A percentile compares a stretch with the other conserved stretches of the same genome.
phyloP scores from a whole-genome alignment of 1,140 invertebrate genomes.

The Heliconius hermathena region DNA sequence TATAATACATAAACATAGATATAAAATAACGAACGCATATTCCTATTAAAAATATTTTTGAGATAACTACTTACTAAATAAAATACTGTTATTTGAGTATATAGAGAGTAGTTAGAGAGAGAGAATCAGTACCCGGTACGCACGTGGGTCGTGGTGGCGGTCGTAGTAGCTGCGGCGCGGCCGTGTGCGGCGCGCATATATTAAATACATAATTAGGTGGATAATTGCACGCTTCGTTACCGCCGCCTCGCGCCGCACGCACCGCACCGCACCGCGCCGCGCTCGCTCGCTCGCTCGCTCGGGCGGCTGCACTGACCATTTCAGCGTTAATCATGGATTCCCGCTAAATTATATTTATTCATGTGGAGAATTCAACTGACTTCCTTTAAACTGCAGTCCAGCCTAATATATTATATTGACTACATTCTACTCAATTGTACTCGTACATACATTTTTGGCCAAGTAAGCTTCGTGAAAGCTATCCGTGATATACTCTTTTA shows the following conservation, averaged over 20 bases:
- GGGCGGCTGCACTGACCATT: slow-evolving; percentile 35
- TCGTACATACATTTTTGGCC: not conserved
- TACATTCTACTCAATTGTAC: not conserved
- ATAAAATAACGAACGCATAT: not conserved
- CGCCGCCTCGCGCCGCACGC: slow-evolving; percentile 36
- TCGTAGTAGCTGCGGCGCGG: slow-evolving; percentile 28
- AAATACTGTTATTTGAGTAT: not conserved
- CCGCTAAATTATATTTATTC: slow-evolving; percentile 25
- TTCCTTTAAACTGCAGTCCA: slow-evolving; percentile 2
- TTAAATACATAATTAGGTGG: slow-evolving; percentile 48
- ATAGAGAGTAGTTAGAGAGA: not conserved
- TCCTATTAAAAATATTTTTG: not conserved
- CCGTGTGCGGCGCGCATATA: slow-evolving; percentile 42
- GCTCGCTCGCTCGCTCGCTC: slow-evolving; percentile 33
- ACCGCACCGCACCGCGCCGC: slow-evolving; percentile 17
- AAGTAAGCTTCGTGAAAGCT: not conserved
- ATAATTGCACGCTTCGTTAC: slow-evolving; percentile 49
- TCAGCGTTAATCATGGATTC: slow-evolving; percentile 30
- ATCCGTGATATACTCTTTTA: not conserved
- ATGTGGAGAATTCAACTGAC: slow-evolving; percentile 15
- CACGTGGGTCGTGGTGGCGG: not conserved
- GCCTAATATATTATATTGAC: slow-evolving; percentile 3
- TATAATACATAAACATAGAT: not conserved
- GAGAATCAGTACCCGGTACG: not conserved
- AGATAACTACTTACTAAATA: no score